Conservation (phyloP, 2,797 vertebrate species). For the Poecilia velifera region DNA sequence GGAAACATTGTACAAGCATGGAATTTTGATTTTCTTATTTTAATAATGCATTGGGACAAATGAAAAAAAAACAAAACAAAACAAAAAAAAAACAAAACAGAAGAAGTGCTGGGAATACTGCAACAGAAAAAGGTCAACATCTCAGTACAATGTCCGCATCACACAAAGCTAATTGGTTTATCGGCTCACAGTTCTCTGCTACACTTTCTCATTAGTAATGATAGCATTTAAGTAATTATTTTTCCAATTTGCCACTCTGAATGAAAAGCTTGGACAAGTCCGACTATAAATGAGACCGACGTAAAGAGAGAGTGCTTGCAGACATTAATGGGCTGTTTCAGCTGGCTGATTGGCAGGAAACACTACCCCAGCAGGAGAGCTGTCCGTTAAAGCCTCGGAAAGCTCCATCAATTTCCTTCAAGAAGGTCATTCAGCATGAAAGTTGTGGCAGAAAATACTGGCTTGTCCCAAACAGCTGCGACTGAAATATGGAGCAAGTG, state of each 20-base stretch:
- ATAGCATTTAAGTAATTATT: background rate
- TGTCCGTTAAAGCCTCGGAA: background rate
- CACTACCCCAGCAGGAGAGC: background rate
- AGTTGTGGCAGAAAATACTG: background rate
- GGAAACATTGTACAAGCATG: background rate
- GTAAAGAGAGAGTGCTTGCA: background rate
- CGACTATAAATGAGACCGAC: background rate
- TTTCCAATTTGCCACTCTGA: background rate
- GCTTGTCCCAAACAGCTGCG: background rate
- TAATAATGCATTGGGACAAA: background rate
- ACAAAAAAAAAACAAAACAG: too few species aligned
- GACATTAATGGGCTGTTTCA: background rate
- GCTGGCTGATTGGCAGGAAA: slow-evolving; percentile 2
- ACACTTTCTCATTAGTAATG: background rate
- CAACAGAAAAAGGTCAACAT: background rate
- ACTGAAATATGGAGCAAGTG: background rate
- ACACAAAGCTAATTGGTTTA: background rate
- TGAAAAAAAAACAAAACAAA: background rate
- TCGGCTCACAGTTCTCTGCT: background rate
- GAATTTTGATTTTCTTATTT: background rate
- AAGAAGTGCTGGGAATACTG: background rate
- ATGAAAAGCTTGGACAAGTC: background rate
- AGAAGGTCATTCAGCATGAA: background rate
- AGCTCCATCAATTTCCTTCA: background rate
- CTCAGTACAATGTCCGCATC: background rate